Percentiles rank a stretch among this genome's conserved stretches.
Conservation (phyloP, 2,113 vertebrate genomes). For the Ptilonorhynchus violaceus region DNA sequence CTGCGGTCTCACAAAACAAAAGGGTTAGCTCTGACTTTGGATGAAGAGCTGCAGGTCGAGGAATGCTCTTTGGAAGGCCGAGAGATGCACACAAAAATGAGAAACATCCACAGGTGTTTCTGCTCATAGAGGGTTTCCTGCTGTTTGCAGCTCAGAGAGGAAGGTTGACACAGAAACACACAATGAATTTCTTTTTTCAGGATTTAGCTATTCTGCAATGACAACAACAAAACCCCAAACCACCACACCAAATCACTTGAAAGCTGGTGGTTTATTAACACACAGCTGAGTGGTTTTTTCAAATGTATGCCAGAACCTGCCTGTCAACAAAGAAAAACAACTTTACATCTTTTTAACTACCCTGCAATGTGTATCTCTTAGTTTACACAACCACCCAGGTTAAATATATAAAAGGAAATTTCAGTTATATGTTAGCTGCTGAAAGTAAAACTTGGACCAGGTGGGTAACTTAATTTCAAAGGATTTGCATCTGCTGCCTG, state of each 20-base stretch:
- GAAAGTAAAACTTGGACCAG: background rate
- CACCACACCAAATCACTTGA: background rate
- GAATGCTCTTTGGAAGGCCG: background rate
- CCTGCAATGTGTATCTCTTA: background rate
- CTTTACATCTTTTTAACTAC: background rate
- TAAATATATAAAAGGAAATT: background rate
- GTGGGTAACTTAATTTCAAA: background rate
- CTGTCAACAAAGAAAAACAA: background rate
- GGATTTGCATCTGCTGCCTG: background rate
- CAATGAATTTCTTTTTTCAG: background rate
- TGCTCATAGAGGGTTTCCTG: constrained; percentile 11
- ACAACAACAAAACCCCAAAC: background rate
- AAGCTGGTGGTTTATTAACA: background rate
- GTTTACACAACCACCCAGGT: background rate
- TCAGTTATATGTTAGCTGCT: background rate
- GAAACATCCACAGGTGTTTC: constrained; percentile 44
- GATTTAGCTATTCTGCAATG: background rate
- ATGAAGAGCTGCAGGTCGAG: background rate
- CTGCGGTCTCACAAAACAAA: background rate
- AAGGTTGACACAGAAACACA: background rate
- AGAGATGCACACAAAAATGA: constrained; percentile 10
- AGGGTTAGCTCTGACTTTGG: background rate
- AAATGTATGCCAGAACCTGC: background rate
- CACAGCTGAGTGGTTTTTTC: background rate
- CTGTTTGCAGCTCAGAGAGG: background rate